These are phyloP conservation scores for Babylonia areolata DNA, from an alignment of 1,140 invertebrate species.

Conservation along the genomic window DNA sequence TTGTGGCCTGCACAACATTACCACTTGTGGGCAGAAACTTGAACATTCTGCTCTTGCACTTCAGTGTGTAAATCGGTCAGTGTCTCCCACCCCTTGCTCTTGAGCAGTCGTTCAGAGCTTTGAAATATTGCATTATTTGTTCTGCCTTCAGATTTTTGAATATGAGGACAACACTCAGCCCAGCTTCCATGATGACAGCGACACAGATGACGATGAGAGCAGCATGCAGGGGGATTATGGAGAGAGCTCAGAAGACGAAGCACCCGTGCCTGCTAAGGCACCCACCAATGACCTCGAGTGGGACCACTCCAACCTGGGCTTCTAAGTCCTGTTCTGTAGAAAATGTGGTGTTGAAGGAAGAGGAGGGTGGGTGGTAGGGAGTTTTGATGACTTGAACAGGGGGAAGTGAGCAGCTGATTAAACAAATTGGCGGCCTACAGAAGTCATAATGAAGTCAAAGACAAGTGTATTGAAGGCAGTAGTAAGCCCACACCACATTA, in stretches of 20 bases:
- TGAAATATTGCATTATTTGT: too few relatives aligned
- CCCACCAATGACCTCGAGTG: conserved; percentile 80
- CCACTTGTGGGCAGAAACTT: too few relatives aligned
- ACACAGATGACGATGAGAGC: conserved; percentile 73
- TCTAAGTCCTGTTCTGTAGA: neutral
- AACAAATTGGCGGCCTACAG: neutral
- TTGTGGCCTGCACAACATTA: too few relatives aligned
- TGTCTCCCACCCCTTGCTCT: too few relatives aligned
- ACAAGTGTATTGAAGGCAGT: too few relatives aligned
- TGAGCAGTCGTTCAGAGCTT: too few relatives aligned
- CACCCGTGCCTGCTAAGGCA: conserved; percentile 76
- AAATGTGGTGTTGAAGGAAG: too few relatives aligned
- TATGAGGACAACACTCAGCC: conserved; percentile 71
- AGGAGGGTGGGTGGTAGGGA: neutral
- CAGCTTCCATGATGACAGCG: conserved; percentile 69
- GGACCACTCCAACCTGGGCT: conserved; percentile 80
- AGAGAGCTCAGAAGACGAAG: conserved; percentile 80
- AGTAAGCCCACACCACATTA: too few relatives aligned
- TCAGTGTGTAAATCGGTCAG: too few relatives aligned
- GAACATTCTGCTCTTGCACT: too few relatives aligned
- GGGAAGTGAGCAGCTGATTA: neutral
- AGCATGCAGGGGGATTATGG: conserved; percentile 78
- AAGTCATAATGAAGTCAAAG: too few relatives aligned
- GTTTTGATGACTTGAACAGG: neutral
- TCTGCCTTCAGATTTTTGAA: conserved; percentile 73